phyloP scores from a whole-genome alignment of 1,140 invertebrate species.

The Drosophila navojoa region DNA sequence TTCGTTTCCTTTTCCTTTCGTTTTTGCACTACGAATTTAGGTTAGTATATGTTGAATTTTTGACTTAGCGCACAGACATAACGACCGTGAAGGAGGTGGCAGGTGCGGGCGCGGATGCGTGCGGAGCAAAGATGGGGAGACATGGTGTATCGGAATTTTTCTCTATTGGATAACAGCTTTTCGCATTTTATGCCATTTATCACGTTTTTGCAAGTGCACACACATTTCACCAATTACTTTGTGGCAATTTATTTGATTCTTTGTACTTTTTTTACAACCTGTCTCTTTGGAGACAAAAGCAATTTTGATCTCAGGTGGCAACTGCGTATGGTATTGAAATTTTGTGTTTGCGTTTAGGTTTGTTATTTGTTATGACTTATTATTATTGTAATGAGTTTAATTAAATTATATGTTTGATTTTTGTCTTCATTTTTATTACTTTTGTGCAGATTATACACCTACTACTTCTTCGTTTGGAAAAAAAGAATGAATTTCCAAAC shows the following conservation, averaged over 20 bases:
- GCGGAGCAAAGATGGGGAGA: constrained; percentile 4
- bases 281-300: constrained; percentile 33
- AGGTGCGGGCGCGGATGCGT: constrained; percentile 43
- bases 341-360: constrained; percentile 5
- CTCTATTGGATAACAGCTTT: constrained; percentile 60
- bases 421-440: constrained; percentile 17
- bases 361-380: neutral
- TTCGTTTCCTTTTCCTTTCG: constrained; percentile 24
- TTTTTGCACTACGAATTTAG: constrained; percentile 37
- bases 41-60: constrained; percentile 48
- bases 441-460: constrained; percentile 33
- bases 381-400: constrained; percentile 15
- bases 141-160: constrained; percentile 55
- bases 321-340: constrained; percentile 19
- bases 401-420: constrained; percentile 1
- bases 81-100: constrained; percentile 40
- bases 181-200: constrained; percentile 40
- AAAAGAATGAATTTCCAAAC: constrained; percentile 40
- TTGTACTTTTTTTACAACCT: constrained; percentile 34
- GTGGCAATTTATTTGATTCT: constrained; percentile 24
- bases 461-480: constrained; percentile 24
- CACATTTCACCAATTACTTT: constrained; percentile 30
- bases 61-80: constrained; percentile 35
- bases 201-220: constrained; percentile 30
- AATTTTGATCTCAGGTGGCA: constrained; percentile 28